A percentile compares a stretch with the other conserved stretches of the same genome.
These are phyloP conservation scores for Pyrocoelia pectoralis DNA, from an alignment of 2,888 invertebrate species.

Conservation along the genomic window DNA sequence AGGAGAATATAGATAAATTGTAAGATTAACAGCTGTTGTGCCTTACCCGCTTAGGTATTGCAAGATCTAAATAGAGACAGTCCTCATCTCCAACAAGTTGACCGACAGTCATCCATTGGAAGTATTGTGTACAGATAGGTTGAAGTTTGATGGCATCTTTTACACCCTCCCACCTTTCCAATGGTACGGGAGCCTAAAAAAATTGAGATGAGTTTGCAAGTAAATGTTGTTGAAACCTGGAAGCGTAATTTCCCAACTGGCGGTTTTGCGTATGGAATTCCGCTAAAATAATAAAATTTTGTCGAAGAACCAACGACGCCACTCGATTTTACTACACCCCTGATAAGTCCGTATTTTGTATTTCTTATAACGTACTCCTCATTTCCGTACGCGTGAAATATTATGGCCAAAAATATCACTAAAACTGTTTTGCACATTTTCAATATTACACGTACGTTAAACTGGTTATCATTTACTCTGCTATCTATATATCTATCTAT, in stretches of 20 bases:
- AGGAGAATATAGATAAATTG: not conserved
- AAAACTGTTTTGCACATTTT: no score
- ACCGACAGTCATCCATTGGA: not conserved
- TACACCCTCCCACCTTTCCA: slow-evolving; percentile 14
- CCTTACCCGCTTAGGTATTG: slow-evolving; percentile 10
- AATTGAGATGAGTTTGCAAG: no score
- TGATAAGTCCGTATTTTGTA: slow-evolving; percentile 5
- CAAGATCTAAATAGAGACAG: slow-evolving; percentile 23
- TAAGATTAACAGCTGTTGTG: no score
- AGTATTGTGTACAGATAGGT: slow-evolving; percentile 10
- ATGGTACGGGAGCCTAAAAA: slow-evolving; percentile 12
- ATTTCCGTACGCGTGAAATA: no score
- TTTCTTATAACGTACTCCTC: not conserved
- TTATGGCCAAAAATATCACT: no score
- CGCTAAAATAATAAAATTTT: slow-evolving; percentile 17
- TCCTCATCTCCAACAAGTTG: slow-evolving; percentile 22
- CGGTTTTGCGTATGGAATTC: slow-evolving; percentile 20
- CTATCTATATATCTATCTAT: no score
- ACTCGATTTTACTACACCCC: not conserved
- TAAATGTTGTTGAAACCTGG: slow-evolving; percentile 4
- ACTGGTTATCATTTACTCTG: no score
- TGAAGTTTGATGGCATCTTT: slow-evolving; percentile 5
- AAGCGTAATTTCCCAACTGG: slow-evolving; percentile 21
- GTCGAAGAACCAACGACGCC: not conserved
- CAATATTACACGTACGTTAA: no score